These are phyloP conservation scores for Chinchilla lanigera DNA, from an alignment of 2,113 vertebrate species.

Conservation along the genomic window DNA sequence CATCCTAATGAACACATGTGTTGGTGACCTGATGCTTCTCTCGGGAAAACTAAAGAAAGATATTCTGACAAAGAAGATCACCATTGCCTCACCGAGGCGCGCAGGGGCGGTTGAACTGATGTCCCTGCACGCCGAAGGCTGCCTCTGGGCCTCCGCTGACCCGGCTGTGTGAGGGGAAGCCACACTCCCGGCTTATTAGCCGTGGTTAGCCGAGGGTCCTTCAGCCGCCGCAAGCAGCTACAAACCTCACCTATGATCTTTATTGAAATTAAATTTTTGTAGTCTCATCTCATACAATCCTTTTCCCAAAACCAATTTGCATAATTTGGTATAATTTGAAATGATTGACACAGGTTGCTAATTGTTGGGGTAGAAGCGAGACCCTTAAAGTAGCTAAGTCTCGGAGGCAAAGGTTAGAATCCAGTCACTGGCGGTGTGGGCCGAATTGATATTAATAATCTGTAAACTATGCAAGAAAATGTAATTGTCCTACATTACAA, in stretches of 20 bases:
- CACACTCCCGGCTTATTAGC: conserved; percentile 7
- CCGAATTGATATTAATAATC: conserved; percentile 89
- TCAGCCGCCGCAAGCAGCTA: conserved; percentile 63
- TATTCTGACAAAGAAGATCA: conserved; percentile 18
- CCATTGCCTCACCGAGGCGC: not conserved
- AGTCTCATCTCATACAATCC: conserved; percentile 76
- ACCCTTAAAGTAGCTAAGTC: conserved; percentile 82
- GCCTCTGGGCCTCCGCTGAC: not conserved
- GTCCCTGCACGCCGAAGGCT: not conserved
- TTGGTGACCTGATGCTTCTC: conserved; percentile 4
- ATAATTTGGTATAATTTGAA: conserved; percentile 85
- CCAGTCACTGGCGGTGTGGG: conserved; percentile 84
- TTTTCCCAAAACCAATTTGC: conserved; percentile 80
- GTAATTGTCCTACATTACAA: conserved; percentile 91
- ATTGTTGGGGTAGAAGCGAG: conserved; percentile 78
- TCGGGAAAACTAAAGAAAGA: not conserved
- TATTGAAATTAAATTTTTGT: conserved; percentile 77
- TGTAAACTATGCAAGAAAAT: conserved; percentile 88
- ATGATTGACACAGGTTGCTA: conserved; percentile 78
- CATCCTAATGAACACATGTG: not conserved
- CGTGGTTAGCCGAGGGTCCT: not conserved
- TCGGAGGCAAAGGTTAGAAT: conserved; percentile 84
- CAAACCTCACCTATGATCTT: conserved; percentile 78
- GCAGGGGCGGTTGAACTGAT: not conserved
- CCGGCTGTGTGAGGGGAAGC: not conserved